Conservation (phyloP, 1,140 invertebrate genomes). For the Drosophila quadrilineata region DNA sequence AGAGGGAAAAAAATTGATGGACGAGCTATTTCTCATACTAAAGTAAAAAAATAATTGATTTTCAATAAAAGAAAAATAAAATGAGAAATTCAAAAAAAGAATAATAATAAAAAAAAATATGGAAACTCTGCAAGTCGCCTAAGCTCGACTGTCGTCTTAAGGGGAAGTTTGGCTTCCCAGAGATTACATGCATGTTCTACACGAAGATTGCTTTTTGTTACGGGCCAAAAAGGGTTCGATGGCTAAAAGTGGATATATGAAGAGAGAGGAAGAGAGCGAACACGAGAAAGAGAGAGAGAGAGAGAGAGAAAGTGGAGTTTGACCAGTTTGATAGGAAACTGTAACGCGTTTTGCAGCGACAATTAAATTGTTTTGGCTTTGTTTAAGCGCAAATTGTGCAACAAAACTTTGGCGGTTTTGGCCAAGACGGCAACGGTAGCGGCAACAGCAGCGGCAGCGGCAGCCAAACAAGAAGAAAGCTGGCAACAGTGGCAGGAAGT, state of each 20-base stretch:
- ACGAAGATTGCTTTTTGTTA: conserved; percentile 13
- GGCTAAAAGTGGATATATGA: conserved; percentile 16
- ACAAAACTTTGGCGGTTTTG: conserved; percentile 75
- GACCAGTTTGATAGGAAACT: background rate
- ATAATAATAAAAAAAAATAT: too few species aligned
- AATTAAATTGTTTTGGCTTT: conserved; percentile 79
- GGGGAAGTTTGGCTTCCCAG: too few species aligned
- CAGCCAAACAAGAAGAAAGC: too few species aligned
- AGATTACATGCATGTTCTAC: too few species aligned
- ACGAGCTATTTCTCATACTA: too few species aligned
- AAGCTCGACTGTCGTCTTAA: too few species aligned
- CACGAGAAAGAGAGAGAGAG: background rate
- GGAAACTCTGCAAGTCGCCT: too few species aligned
- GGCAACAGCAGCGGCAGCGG: too few species aligned
- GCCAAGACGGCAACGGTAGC: conserved; percentile 22
- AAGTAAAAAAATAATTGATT: too few species aligned
- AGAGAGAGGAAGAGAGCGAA: background rate
- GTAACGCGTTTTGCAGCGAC: conserved; percentile 50
- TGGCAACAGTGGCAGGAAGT: background rate
- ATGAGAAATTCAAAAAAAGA: too few species aligned
- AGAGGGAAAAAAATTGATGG: too few species aligned
- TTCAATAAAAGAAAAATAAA: too few species aligned
- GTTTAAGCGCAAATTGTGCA: conserved; percentile 76
- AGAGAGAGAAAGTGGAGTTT: background rate
- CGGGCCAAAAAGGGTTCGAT: conserved; percentile 28